Conservation (phyloP, 92 coral and sea anemone genomes). For the Hydrozoanthus gracilis region DNA sequence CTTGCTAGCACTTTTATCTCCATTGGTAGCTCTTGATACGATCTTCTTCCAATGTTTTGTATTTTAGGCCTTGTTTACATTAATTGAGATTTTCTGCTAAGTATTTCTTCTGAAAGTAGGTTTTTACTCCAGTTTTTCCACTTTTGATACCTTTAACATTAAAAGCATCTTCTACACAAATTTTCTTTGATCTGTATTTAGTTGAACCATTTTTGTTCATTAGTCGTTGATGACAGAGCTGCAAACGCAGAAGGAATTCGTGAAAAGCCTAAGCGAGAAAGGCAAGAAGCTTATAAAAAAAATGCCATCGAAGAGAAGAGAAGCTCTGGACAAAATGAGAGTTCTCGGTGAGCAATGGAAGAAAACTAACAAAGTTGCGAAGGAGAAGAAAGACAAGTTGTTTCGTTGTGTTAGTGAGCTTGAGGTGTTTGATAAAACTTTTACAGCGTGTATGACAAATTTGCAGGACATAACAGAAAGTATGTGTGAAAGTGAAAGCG, state of each 20-base stretch:
- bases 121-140: too few species aligned
- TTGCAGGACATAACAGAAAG: constrained; percentile 45
- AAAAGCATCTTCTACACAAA: too few species aligned
- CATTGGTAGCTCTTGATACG: too few species aligned
- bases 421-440: constrained; percentile 74
- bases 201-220: neutral
- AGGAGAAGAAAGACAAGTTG: constrained; percentile 76
- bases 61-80: too few species aligned
- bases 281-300: constrained; percentile 72
- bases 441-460: constrained; percentile 69
- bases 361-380: constrained; percentile 68
- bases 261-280: constrained; percentile 83
- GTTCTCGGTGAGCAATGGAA: constrained; percentile 84
- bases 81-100: too few species aligned
- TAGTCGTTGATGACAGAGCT: constrained; percentile 81
- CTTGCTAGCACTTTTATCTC: too few species aligned
- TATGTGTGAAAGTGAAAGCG: constrained; percentile 33
- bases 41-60: too few species aligned
- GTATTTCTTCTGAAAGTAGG: too few species aligned
- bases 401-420: constrained; percentile 60
- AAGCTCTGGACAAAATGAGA: constrained; percentile 72
- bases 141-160: too few species aligned
- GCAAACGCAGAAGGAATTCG: constrained; percentile 83
- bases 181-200: too few species aligned
- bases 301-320: constrained; percentile 72